These are phyloP conservation scores for Heterotis niloticus DNA, from an alignment of 2,113 vertebrate species.

Conservation along the genomic window DNA sequence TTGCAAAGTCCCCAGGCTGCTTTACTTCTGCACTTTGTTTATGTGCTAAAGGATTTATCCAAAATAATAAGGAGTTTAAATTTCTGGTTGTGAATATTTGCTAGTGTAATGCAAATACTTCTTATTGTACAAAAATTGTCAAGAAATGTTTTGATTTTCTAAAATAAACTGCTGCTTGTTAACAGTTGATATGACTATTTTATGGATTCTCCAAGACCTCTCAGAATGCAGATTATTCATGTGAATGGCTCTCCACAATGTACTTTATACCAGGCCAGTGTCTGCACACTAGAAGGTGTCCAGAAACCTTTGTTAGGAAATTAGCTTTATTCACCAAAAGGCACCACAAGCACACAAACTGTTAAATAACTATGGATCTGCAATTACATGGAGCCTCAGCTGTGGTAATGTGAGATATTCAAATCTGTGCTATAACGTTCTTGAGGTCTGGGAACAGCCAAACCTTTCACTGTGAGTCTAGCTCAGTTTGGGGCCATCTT, in stretches of 20 bases:
- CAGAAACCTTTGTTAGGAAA: too few species aligned
- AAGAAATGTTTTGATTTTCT: neutral
- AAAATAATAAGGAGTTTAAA: slow-evolving; percentile 14
- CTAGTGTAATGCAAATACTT: neutral
- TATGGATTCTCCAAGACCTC: neutral
- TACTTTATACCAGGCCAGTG: neutral
- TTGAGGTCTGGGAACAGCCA: neutral
- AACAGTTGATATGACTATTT: neutral
- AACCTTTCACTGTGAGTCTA: neutral
- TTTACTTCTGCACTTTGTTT: slow-evolving; percentile 9
- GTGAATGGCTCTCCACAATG: neutral
- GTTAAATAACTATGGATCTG: neutral
- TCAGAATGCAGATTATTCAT: neutral
- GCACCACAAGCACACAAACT: neutral
- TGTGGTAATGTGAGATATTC: neutral
- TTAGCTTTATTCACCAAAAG: neutral
- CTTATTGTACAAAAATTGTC: neutral
- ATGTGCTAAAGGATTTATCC: slow-evolving; percentile 18
- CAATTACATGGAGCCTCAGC: neutral
- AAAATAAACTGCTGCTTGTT: neutral
- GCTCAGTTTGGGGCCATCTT: neutral
- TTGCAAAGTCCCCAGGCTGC: slow-evolving; percentile 10
- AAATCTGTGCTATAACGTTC: neutral
- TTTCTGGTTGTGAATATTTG: neutral
- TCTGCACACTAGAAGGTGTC: neutral